Percentiles rank a stretch among this genome's conserved stretches.
Conservation (phyloP, 2,888 invertebrate genomes). For the Meliscaeva auricollis region DNA sequence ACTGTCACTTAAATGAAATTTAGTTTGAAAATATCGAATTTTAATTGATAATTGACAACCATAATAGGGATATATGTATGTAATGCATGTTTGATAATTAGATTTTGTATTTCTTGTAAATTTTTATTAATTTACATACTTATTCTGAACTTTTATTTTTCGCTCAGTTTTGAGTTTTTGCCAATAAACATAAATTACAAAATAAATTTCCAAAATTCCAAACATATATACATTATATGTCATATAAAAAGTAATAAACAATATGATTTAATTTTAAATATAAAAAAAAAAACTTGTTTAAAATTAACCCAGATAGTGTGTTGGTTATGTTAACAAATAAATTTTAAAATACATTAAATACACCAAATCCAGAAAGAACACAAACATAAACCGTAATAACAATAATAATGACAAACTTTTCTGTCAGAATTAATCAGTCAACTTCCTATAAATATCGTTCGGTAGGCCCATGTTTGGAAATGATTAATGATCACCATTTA, state of each 20-base stretch:
- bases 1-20: too few relatives aligned
- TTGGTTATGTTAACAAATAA: not conserved
- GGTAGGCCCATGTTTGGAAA: conserved; percentile 59
- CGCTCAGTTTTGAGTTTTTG: too few relatives aligned
- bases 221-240: too few relatives aligned
- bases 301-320: not conserved
- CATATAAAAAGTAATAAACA: not conserved
- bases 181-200: too few relatives aligned
- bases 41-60: too few relatives aligned
- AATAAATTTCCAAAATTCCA: too few relatives aligned
- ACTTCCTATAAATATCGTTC: conserved; percentile 58
- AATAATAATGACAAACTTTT: conserved; percentile 46
- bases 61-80: too few relatives aligned
- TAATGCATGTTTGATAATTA: too few relatives aligned
- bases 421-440: conserved; percentile 67
- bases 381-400: conserved; percentile 30
- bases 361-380: not conserved
- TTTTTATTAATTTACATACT: too few relatives aligned
- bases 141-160: too few relatives aligned
- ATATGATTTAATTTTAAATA: not conserved
- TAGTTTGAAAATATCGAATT: too few relatives aligned
- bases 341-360: conserved; percentile 6
- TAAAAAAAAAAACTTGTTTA: not conserved
- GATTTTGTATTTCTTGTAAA: too few relatives aligned
- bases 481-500: conserved; percentile 70